Evolutionary conservation across 2,888 invertebrate genomes (phyloP).

Genomic region (Cosmia trapezina): DNA sequence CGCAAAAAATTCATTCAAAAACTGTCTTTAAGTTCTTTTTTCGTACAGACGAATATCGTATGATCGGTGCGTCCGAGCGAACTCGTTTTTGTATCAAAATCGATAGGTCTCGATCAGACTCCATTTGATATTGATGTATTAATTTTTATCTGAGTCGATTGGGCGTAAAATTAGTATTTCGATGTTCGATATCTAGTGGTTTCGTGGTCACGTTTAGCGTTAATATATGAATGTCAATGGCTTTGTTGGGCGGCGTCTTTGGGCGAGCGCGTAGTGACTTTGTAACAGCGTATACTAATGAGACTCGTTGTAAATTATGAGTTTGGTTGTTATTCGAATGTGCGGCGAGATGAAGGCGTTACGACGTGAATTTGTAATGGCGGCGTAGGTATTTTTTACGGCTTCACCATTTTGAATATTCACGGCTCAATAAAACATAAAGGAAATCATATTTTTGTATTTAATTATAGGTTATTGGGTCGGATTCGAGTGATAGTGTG

Average conservation of each 20-base stretch:
- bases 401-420: slow-evolving; percentile 67
- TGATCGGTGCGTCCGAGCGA: slow-evolving; percentile 68
- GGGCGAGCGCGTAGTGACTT: slow-evolving; percentile 74
- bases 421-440: slow-evolving; percentile 58
- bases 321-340: slow-evolving; percentile 80
- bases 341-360: slow-evolving; percentile 87
- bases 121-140: slow-evolving; percentile 83
- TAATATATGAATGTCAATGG: slow-evolving; percentile 87
- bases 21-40: slow-evolving; percentile 80
- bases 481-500: slow-evolving; percentile 24
- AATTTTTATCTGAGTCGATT: slow-evolving; percentile 87
- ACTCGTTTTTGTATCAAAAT: slow-evolving; percentile 77
- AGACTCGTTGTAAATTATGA: slow-evolving; percentile 83
- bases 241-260: slow-evolving; percentile 82
- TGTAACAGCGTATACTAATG: slow-evolving; percentile 85
- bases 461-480: slow-evolving; percentile 55
- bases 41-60: slow-evolving; percentile 65
- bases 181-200: slow-evolving; percentile 80
- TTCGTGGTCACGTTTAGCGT: slow-evolving; percentile 84
- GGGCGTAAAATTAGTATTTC: slow-evolving; percentile 87
- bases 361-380: slow-evolving; percentile 83
- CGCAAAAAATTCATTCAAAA: slow-evolving; percentile 83
- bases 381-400: slow-evolving; percentile 77
- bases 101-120: slow-evolving; percentile 64
- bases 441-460: slow-evolving; percentile 61